Percentiles rank a stretch among this genome's conserved stretches.
Evolutionary conservation across 2,888 invertebrate species (phyloP).

Genomic region (Tyria jacobaeae): DNA sequence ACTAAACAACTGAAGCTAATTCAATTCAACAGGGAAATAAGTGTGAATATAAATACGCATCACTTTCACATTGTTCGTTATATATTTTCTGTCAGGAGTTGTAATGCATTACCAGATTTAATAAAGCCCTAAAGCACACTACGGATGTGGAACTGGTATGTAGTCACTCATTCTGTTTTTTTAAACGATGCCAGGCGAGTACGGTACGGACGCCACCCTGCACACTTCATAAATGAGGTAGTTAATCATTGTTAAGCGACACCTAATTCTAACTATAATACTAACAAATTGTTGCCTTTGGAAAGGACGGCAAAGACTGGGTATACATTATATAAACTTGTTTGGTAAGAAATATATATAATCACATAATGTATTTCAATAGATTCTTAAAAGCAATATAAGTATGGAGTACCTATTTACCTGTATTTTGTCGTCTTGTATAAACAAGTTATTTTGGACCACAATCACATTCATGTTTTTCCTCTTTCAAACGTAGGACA

Average conservation of each 20-base stretch:
- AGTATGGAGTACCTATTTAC: not conserved
- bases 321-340: not conserved
- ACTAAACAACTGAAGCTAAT: slow-evolving; percentile 6
- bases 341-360: no score
- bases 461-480: slow-evolving; percentile 21
- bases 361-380: not conserved
- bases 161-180: slow-evolving; percentile 46
- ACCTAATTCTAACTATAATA: slow-evolving; percentile 41
- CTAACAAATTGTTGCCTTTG: slow-evolving; percentile 6
- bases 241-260: slow-evolving; percentile 72
- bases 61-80: slow-evolving; percentile 7
- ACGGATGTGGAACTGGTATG: slow-evolving; percentile 30
- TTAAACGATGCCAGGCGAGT: slow-evolving; percentile 30
- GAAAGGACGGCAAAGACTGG: not conserved
- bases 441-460: slow-evolving; percentile 14
- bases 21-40: slow-evolving; percentile 15
- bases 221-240: slow-evolving; percentile 67
- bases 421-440: not conserved
- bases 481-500: slow-evolving; percentile 32
- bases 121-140: not conserved
- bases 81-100: not conserved
- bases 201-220: slow-evolving; percentile 24
- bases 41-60: slow-evolving; percentile 9
- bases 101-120: not conserved
- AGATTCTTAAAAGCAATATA: no score